Evolutionary conservation across 2,113 vertebrate species (phyloP), one percentile per base, ranked within the genome.

Genomic region (Ranitomeya variabilis): DNA sequence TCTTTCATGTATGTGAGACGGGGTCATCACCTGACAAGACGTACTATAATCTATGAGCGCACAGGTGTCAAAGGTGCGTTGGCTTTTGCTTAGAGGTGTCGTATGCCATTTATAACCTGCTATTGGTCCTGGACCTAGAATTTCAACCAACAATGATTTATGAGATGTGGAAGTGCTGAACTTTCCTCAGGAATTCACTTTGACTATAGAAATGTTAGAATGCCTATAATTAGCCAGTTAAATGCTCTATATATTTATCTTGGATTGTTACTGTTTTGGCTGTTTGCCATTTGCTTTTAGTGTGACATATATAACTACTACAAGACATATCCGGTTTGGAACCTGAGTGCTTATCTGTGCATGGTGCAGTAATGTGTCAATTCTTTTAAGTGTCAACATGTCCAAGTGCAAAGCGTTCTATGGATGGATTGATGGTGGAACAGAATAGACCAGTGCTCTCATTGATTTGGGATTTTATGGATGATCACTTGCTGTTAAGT

Each of bases 221-320:
- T 52, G 18, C 51, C 73, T 76, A 76, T 76, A 52, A 76, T 52
- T 76, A 76, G 73, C 73, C 73, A 16, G 73, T 76, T 52, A 76
- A 74, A 52, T 52, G 37, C 52, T 51, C 73, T 76, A 21, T 51
- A 52, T 76, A 76, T 76, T 52, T 76, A 7, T 76, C 18, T 52
- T 21, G 16, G 73, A 76, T 76, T 76, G 73, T 76, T 52, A 52
- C 45, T 10, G 45, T 76, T 52, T 52, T 76, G 73, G 73, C 73
- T 76, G 16, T 52, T 76, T 76, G 73, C 73, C 73, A 76, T 21
- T 52, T 76, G 37, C 73, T 52, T 21, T 76, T 76, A 52, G 73
- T 4, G 45, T 74, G 45, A 76, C 73, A 76, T 76, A 76, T 52
- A 52, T 52, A 76, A 76, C 73, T 9, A 9, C 71, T 76, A 19